phyloP scores from a whole-genome alignment of 2,113 vertebrate genomes.

The Cheirogaleus medius region DNA sequence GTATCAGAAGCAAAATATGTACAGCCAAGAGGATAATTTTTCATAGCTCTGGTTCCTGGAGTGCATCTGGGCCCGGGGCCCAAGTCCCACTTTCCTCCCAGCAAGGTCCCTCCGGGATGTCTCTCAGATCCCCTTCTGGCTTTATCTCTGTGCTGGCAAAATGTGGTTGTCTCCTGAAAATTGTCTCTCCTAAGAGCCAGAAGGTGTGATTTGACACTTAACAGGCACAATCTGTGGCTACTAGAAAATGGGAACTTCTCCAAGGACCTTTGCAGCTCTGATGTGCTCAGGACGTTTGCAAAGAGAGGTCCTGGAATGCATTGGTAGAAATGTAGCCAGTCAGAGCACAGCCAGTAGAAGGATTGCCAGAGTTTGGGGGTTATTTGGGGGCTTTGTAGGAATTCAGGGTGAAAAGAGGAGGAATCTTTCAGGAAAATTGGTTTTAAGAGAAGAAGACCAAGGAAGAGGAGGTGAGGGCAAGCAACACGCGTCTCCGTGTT shows the following conservation, averaged over 20 bases:
- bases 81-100: background rate
- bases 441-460: background rate
- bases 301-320: background rate
- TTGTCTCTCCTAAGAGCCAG: background rate
- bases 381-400: background rate
- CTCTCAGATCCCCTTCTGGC: background rate
- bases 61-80: background rate
- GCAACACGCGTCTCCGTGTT: background rate
- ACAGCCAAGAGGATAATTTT: background rate
- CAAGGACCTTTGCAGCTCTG: background rate
- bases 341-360: background rate
- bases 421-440: background rate
- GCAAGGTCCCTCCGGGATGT: rapidly evolving
- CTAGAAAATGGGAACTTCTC: background rate
- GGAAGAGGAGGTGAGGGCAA: background rate
- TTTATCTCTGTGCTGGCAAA: background rate
- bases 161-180: background rate
- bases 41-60: background rate
- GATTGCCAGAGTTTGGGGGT: background rate
- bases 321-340: background rate
- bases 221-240: background rate
- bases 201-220: background rate
- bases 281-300: background rate
- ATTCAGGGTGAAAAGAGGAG: background rate
- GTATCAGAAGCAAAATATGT: background rate